Conservation (phyloP, 2,888 invertebrate species). For the Perithous albicinctus region DNA sequence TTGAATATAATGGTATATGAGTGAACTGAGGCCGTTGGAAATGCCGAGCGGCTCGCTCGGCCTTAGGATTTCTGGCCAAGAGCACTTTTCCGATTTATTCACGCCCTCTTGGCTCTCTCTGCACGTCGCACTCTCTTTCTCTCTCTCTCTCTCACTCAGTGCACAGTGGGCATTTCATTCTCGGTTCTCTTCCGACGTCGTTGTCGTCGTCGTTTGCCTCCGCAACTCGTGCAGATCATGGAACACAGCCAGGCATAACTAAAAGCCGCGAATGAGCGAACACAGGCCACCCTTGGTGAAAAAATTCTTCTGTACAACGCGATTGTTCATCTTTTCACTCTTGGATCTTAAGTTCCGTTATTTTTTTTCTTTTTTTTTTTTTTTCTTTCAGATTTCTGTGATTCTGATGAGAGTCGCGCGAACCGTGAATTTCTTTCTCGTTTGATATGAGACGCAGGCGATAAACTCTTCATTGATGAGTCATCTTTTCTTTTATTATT, state of each 20-base stretch:
- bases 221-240: constrained; percentile 1
- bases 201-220: constrained; percentile 38
- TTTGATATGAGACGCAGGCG: neutral
- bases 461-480: constrained; percentile 27
- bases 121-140: constrained; percentile 37
- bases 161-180: constrained; percentile 28
- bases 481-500: constrained; percentile 23
- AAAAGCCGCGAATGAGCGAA: constrained; percentile 51
- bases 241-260: constrained; percentile 21
- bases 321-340: constrained; percentile 43
- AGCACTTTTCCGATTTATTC: constrained; percentile 71
- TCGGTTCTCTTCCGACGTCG: no score
- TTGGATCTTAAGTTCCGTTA: no score
- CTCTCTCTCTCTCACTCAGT: no score
- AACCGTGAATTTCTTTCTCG: neutral
- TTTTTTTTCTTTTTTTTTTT: no score
- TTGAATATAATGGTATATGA: constrained; percentile 36
- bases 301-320: constrained; percentile 36
- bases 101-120: constrained; percentile 67
- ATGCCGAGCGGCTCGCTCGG: constrained; percentile 47
- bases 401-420: neutral
- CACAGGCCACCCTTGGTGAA: constrained; percentile 20
- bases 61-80: constrained; percentile 64
- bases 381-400: neutral
- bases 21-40: constrained; percentile 46